phyloP scores from a whole-genome alignment of 2,888 invertebrate genomes.

The Philereme transversata region DNA sequence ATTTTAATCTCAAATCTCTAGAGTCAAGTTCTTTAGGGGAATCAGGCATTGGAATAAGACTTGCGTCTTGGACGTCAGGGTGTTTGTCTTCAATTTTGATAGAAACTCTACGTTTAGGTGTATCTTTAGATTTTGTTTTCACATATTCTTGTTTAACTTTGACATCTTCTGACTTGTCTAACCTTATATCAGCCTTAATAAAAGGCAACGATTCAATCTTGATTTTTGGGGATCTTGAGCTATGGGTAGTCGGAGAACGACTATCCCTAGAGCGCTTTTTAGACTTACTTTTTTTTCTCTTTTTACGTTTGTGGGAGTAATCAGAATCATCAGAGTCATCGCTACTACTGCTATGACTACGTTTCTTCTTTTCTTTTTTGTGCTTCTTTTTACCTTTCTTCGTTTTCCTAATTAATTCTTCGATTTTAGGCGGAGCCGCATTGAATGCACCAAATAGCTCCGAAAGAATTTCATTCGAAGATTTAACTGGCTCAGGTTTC shows the following conservation, averaged over 20 bases:
- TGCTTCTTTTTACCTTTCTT: conserved; percentile 86
- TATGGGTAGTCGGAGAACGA: conserved; percentile 51
- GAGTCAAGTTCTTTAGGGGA: conserved; percentile 60
- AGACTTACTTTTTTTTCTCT: conserved; percentile 82
- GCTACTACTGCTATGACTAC: conserved; percentile 71
- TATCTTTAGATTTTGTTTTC: conserved; percentile 46
- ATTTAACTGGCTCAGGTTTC: conserved; percentile 82
- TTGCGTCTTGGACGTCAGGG: conserved; percentile 51
- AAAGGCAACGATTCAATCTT: conserved; percentile 50
- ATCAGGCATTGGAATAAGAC: conserved; percentile 70
- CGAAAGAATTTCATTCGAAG: conserved; percentile 91
- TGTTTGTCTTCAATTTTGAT: conserved; percentile 54
- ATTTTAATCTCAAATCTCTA: conserved; percentile 57
- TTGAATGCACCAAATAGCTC: conserved; percentile 92
- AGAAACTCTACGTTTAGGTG: conserved; percentile 41
- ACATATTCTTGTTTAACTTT: conserved; percentile 46
- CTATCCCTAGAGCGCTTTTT: conserved; percentile 60
- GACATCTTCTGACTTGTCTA: conserved; percentile 41
- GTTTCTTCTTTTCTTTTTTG: conserved; percentile 84
- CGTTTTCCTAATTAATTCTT: conserved; percentile 67
- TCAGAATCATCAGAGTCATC: conserved; percentile 71
- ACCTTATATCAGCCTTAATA: conserved; percentile 47
- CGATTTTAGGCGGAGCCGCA: conserved; percentile 86
- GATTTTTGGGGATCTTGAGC: conserved; percentile 57
- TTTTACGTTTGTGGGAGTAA: conserved; percentile 81